Conservation (phyloP, 2,888 invertebrate species). For the Epirrhoe tristata region DNA sequence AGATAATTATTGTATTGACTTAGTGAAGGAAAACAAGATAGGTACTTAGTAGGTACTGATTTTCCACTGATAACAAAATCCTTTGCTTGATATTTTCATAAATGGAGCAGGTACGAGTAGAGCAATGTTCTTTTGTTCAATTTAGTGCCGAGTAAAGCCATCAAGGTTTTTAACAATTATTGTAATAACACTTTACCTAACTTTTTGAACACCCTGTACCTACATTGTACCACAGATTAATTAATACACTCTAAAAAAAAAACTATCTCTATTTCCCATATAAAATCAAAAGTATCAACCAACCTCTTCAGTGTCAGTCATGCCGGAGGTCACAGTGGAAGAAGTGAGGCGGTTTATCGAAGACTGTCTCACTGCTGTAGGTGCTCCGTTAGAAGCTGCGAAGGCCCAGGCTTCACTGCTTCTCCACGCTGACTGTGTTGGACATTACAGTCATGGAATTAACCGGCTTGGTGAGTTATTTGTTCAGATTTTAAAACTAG, state of each 20-base stretch:
- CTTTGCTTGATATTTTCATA: too few species aligned
- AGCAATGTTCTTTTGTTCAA: too few species aligned
- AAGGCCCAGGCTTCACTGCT: slow-evolving; percentile 87
- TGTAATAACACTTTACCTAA: too few species aligned
- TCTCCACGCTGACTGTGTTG: slow-evolving; percentile 90
- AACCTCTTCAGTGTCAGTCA: slow-evolving; percentile 44
- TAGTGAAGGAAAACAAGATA: too few species aligned
- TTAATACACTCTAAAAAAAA: neutral
- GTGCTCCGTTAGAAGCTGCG: slow-evolving; percentile 86
- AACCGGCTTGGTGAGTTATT: slow-evolving; percentile 88
- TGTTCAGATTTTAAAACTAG: too few species aligned
- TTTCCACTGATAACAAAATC: too few species aligned
- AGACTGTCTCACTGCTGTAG: slow-evolving; percentile 86
- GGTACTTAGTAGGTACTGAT: too few species aligned
- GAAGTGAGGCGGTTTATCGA: slow-evolving; percentile 86
- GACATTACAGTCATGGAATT: slow-evolving; percentile 95
- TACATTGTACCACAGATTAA: neutral
- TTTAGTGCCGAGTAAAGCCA: too few species aligned
- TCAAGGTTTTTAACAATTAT: too few species aligned
- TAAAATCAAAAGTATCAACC: slow-evolving; percentile 1
- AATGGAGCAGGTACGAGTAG: too few species aligned
- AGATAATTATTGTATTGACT: too few species aligned
- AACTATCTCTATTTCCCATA: slow-evolving; percentile 8
- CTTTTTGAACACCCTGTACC: slow-evolving; percentile 27
- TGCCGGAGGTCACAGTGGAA: slow-evolving; percentile 76